Conservation (phyloP, 2,113 vertebrate species). For the Aldabrachelys gigantea region DNA sequence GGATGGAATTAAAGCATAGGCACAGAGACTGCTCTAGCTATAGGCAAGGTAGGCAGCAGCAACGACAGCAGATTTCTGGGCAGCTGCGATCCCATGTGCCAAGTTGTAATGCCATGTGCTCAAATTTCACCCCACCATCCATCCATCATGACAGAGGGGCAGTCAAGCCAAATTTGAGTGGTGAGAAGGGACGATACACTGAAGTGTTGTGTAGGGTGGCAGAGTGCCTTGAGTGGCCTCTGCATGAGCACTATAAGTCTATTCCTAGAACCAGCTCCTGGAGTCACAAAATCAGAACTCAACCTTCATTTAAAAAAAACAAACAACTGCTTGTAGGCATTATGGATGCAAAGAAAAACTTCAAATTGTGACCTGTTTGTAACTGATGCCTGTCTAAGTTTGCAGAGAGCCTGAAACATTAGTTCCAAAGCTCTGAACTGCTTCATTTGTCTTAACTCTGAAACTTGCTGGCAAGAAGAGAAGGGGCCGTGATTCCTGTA, state of each 20-base stretch:
- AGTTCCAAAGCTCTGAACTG: background rate
- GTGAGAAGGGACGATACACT: background rate
- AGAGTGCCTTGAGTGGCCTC: background rate
- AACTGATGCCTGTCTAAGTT: background rate
- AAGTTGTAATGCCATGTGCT: background rate
- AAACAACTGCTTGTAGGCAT: background rate
- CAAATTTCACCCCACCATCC: background rate
- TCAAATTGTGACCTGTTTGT: background rate
- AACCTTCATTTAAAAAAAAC: background rate
- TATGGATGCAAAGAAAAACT: background rate
- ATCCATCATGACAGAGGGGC: background rate
- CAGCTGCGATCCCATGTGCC: background rate
- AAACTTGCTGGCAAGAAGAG: background rate
- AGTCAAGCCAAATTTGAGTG: background rate
- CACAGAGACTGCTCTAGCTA: background rate
- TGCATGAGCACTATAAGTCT: background rate
- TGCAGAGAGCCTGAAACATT: background rate
- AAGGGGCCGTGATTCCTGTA: background rate
- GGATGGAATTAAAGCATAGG: background rate
- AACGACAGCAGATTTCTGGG: too few relatives aligned
- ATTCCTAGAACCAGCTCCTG: background rate
- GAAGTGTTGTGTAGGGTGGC: background rate
- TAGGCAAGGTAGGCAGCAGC: too few relatives aligned
- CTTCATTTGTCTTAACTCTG: background rate
- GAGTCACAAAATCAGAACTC: background rate